Percentiles rank a stretch among this genome's conserved stretches.
phyloP scores from a whole-genome alignment of 2,888 invertebrate genomes.

The Standfussiana lucernea region DNA sequence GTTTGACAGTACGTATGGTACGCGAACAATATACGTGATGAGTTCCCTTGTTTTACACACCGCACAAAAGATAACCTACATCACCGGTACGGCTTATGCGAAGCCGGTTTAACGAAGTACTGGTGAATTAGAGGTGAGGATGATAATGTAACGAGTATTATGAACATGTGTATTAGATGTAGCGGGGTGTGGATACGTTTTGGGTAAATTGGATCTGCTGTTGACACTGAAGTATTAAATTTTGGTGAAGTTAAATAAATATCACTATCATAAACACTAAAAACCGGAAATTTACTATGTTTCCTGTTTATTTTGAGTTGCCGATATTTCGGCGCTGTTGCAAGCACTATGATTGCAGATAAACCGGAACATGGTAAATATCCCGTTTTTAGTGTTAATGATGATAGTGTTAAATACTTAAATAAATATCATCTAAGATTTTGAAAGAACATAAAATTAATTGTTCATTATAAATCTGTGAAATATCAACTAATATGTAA shows the following conservation, averaged over 20 bases:
- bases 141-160: conserved; percentile 1
- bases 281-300: too few relatives aligned
- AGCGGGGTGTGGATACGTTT: background rate
- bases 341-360: too few relatives aligned
- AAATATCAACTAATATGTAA: too few relatives aligned
- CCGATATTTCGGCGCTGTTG: too few relatives aligned
- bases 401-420: too few relatives aligned
- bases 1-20: background rate
- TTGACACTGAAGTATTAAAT: background rate
- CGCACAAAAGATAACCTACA: conserved; percentile 62
- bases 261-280: too few relatives aligned
- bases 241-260: too few relatives aligned
- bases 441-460: background rate
- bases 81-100: conserved; percentile 45
- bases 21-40: conserved; percentile 68
- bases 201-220: background rate
- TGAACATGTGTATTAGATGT: background rate
- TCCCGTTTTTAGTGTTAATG: too few relatives aligned
- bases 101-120: conserved; percentile 44
- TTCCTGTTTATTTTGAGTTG: too few relatives aligned
- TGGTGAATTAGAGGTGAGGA: conserved; percentile 28
- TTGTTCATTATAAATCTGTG: background rate
- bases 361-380: too few relatives aligned
- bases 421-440: too few relatives aligned
- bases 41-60: conserved; percentile 64